Percentiles rank a stretch among this genome's conserved stretches.
Conservation (phyloP, 2,888 invertebrate species). For the Plebejus melissa region DNA sequence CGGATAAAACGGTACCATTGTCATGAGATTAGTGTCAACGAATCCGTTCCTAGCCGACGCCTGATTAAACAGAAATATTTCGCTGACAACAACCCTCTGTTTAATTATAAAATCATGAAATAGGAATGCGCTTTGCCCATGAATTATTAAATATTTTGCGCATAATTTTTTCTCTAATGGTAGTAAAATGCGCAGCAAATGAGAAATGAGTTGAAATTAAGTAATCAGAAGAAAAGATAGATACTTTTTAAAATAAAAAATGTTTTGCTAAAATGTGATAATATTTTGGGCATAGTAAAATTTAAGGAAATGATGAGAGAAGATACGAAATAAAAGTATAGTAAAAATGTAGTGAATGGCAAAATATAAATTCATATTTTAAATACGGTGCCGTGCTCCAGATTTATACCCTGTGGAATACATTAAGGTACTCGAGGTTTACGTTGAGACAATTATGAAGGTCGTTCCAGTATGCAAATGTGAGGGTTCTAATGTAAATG, state of each 20-base stretch:
- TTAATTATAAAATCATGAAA: slow-evolving; percentile 50
- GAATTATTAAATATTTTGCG: neutral
- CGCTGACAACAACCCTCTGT: slow-evolving; percentile 49
- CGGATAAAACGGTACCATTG: slow-evolving; percentile 69
- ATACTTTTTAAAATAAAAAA: neutral
- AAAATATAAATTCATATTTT: slow-evolving; percentile 46
- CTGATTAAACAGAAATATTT: slow-evolving; percentile 75
- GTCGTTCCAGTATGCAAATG: slow-evolving; percentile 71
- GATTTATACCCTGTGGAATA: slow-evolving; percentile 57
- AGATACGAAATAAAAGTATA: neutral
- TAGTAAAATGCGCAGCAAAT: slow-evolving; percentile 2
- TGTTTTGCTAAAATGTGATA: neutral
- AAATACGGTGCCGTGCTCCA: slow-evolving; percentile 63
- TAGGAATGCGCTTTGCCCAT: neutral
- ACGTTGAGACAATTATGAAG: slow-evolving; percentile 70
- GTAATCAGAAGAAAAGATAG: neutral
- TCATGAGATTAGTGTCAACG: slow-evolving; percentile 76
- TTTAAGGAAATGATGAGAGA: neutral
- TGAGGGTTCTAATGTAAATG: slow-evolving; percentile 68
- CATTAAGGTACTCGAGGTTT: slow-evolving; percentile 71
- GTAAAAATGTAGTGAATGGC: slow-evolving; percentile 27
- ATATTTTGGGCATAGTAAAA: neutral
- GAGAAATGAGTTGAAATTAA: slow-evolving; percentile 27
- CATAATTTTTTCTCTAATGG: neutral
- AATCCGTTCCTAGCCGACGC: slow-evolving; percentile 76